These are phyloP conservation scores for Oxyruncus cristatus DNA, from an alignment of 2,113 vertebrate species.

Conservation along the genomic window DNA sequence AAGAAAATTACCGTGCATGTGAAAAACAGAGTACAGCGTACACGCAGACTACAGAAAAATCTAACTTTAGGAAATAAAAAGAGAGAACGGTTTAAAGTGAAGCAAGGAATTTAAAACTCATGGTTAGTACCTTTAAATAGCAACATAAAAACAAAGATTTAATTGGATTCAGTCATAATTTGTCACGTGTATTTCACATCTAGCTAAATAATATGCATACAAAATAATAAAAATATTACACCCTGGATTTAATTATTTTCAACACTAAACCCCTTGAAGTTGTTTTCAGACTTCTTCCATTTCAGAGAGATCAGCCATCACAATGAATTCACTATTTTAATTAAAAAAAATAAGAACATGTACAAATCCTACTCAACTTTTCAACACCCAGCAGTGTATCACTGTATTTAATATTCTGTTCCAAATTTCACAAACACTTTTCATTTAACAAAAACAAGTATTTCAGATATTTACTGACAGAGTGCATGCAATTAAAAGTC, in stretches of 20 bases:
- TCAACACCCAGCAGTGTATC: background rate
- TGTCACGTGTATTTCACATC: background rate
- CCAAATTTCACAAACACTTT: background rate
- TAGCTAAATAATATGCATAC: background rate
- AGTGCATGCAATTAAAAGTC: slow-evolving; percentile 12
- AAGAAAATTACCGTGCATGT: background rate
- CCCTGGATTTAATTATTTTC: background rate
- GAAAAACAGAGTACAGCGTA: background rate
- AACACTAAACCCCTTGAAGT: background rate
- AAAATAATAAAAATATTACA: background rate
- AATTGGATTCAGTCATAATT: background rate
- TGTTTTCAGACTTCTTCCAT: background rate
- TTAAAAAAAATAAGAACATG: background rate
- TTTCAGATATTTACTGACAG: background rate
- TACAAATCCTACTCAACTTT: background rate
- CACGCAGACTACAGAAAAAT: background rate
- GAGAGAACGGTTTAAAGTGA: background rate
- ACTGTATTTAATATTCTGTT: background rate
- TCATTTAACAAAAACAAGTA: background rate
- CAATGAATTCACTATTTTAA: background rate
- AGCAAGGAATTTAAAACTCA: background rate
- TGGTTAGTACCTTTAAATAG: background rate
- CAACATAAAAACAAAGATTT: background rate
- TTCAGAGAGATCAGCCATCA: background rate
- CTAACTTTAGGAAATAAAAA: background rate